Conservation (phyloP, 2,888 invertebrate species). For the Gisinianus flammeolus region DNA sequence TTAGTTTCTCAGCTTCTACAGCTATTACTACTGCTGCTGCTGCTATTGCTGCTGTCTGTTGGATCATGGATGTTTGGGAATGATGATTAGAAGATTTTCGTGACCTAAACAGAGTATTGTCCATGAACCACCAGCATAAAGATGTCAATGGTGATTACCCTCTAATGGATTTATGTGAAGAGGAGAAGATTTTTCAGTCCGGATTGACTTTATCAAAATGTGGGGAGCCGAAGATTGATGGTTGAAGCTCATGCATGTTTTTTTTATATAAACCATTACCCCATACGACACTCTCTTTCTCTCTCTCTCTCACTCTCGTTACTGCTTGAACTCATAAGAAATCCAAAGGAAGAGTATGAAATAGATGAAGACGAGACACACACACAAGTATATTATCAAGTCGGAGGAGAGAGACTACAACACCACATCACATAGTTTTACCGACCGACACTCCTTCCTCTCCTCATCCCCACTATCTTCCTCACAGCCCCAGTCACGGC, state of each 20-base stretch:
- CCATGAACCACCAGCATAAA: constrained; percentile 45
- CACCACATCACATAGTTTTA: background rate
- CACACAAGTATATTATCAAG: background rate
- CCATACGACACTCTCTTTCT: background rate
- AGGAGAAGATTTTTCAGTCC: constrained; percentile 51
- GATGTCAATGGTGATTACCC: constrained; percentile 55
- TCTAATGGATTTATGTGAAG: constrained; percentile 50
- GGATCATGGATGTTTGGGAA: background rate
- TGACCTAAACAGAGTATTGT: constrained; percentile 27
- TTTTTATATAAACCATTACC: constrained; percentile 21
- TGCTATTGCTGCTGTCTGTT: too few species aligned
- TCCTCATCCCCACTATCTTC: background rate
- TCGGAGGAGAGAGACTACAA: background rate
- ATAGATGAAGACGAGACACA: background rate
- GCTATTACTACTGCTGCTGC: too few species aligned
- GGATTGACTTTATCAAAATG: constrained; percentile 58
- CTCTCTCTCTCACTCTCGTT: background rate
- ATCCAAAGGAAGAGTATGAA: background rate
- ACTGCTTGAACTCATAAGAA: background rate
- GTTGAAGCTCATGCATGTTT: constrained; percentile 40
- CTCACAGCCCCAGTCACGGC: too few species aligned
- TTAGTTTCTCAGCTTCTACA: too few species aligned
- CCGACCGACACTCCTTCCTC: background rate
- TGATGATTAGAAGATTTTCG: constrained; percentile 6
- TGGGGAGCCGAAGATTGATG: constrained; percentile 53